Evolutionary conservation across 2,113 vertebrate genomes (phyloP), one percentile per base, ranked within the genome.

Genomic region (Acanthochromis polyacanthus): DNA sequence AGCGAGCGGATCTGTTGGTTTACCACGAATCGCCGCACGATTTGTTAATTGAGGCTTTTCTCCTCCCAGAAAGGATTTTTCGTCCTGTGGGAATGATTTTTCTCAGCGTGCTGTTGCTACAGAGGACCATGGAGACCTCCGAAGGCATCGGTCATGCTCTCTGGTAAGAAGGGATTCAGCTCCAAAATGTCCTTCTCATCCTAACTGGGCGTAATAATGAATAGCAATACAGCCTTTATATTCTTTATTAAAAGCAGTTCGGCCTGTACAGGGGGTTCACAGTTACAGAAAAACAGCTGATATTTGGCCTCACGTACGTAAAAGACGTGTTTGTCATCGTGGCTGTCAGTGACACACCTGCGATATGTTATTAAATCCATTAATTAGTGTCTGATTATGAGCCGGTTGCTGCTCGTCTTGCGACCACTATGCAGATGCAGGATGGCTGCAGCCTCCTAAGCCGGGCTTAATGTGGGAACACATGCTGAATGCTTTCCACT

Each of bases 91-190:
- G 74, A 43, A 89, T 82, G 75, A 4, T 72, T 75, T 63, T 81
- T 52, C 43, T 67, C 50, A 56, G 36, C 63, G 71, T 14, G 78
- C 58, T 36, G 69, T 66, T 68, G 71, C 68, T 56, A 36, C 75
- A 82, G 80, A 87, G 81, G 75, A 90, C 84, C 86, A 65, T 40
- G 90, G 84, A 91, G 78, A 90, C 83, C 88, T 80, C 81, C 51
- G 73, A 58, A 87, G 76, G 40, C 89, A 60, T 88, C 89, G 89
- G 87, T 88, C 89, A 89, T 91, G 89, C 86, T 88, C 89, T 73
- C 60, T 81, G 90, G 91, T 91, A 91, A 90, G 89, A 81, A 38
- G 30, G 40, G 67, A 8, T 72, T 82, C 71, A 68, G 64, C 75
- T 85, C 63, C 59, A 80, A 82, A 38, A 89, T 90, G 81, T 89